Base-by-base conservation (phyloP, 2,113 vertebrate genomes). In the Toxotes chatareus region DNA sequence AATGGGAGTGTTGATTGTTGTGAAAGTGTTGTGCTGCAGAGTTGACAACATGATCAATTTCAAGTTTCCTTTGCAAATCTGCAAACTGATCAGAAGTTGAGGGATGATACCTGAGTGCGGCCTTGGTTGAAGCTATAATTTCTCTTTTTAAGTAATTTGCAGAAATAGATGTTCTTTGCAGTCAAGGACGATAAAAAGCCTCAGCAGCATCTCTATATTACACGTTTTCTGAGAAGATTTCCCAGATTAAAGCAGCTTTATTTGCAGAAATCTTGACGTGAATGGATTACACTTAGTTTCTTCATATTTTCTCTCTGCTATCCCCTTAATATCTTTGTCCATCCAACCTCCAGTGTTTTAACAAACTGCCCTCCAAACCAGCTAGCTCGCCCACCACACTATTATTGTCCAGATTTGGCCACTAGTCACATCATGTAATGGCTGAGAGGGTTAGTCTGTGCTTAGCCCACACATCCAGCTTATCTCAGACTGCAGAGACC, bases 401-500 rank as follows among this genome's bases (percentile, higher is more conserved):
- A 5, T 34, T 75, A 84, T 86, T 78, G 84, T 88, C 88, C 77
- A 73, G 69, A 68, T 80, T 83, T 89, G 79, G 81, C 86, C 78
- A 31, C 42, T 12, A 44, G 82, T 77, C 61, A 1, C 23, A 9
- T 82, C 71, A 38, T 82, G 82, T 73, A 83, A 80, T 34, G 84
- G 77, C 76, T 77, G 80, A 90, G 82, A 65, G 86, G 77, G 82
- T 84, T 86, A 80, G 68, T 56, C 80, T 47, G 77, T 0, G 68
- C 78, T 86, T 56, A 80, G 76, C 89, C 87, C 83, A 77, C 80
- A 67, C 86, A 64, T 74, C 46, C 57, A 72, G 83, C 91, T 92
- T 91, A 91, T 89, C 90, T 88, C 12, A 14, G 75, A 27, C 86
- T 70, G 86, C 91, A 92, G 89, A 61, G 85, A 71, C 67, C 3